Evolutionary conservation across 2,888 invertebrate genomes (phyloP).

Genomic region (Ephialtes manifestator): DNA sequence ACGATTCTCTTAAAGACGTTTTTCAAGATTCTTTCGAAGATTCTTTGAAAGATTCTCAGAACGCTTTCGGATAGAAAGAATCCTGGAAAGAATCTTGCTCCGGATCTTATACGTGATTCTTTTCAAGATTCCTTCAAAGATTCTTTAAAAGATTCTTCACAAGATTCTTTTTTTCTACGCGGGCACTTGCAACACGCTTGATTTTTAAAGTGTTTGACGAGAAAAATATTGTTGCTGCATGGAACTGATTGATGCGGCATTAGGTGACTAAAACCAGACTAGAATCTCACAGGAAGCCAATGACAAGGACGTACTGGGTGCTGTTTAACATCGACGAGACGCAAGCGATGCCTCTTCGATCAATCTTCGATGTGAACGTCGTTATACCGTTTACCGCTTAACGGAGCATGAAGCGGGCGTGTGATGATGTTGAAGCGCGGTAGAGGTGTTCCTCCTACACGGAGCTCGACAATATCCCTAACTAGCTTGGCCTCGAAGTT

Average conservation of each 20-base stretch:
- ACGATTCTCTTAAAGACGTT: no score
- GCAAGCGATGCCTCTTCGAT: conserved; percentile 56
- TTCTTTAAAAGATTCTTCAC: no score
- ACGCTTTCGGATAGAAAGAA: no score
- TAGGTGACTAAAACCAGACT: neutral
- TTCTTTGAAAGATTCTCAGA: no score
- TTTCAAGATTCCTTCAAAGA: no score
- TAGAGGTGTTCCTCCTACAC: conserved; percentile 39
- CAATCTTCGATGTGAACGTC: conserved; percentile 69
- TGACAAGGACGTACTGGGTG: neutral
- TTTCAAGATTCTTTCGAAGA: no score
- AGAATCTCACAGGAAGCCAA: neutral
- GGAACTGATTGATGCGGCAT: neutral
- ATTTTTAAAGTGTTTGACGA: neutral
- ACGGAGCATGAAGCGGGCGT: conserved; percentile 68
- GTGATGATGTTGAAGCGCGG: conserved; percentile 25
- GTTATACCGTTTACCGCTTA: conserved; percentile 69
- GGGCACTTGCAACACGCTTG: no score
- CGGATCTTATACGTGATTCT: no score
- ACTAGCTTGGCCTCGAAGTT: neutral
- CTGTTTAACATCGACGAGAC: conserved; percentile 26
- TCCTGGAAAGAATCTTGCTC: no score
- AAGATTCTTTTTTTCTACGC: no score
- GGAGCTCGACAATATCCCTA: conserved; percentile 28
- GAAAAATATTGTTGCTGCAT: neutral